These are phyloP conservation scores for Catocala nupta DNA, from an alignment of 2,888 invertebrate genomes.

Conservation along the genomic window DNA sequence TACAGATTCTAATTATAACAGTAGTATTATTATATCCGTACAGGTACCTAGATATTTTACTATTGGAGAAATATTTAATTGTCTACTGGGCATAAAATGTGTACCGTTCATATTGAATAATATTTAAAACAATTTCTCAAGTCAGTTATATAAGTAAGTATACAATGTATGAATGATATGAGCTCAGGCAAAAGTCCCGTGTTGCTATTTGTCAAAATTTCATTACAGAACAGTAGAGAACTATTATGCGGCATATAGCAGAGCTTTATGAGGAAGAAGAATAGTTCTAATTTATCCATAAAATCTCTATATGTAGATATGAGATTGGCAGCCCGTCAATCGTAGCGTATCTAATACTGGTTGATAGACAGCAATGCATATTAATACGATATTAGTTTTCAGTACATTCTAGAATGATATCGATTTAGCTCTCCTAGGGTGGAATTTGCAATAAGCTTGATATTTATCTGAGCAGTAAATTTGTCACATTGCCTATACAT, in stretches of 20 bases:
- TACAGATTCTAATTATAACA: constrained; percentile 36
- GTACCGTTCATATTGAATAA: constrained; percentile 37
- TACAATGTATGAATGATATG: constrained; percentile 47
- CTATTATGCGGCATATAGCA: too few species aligned
- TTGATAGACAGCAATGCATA: too few species aligned
- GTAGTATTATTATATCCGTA: constrained; percentile 21
- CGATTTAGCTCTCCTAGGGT: too few species aligned
- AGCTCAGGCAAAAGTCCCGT: constrained; percentile 25
- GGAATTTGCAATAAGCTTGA: too few species aligned
- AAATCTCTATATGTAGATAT: too few species aligned
- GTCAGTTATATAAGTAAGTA: neutral
- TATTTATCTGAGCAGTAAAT: too few species aligned
- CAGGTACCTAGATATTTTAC: constrained; percentile 22
- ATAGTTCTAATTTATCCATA: too few species aligned
- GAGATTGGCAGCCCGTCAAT: too few species aligned
- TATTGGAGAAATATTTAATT: constrained; percentile 43
- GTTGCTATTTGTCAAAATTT: constrained; percentile 31
- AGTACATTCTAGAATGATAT: too few species aligned
- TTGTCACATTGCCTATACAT: too few species aligned
- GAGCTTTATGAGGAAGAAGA: neutral
- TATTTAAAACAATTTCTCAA: constrained; percentile 28
- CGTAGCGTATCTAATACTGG: too few species aligned
- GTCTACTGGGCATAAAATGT: constrained; percentile 28
- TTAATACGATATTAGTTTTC: too few species aligned
- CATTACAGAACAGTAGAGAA: neutral